Conservation (phyloP, 1,140 invertebrate genomes). For the Penaeus japonicus region DNA sequence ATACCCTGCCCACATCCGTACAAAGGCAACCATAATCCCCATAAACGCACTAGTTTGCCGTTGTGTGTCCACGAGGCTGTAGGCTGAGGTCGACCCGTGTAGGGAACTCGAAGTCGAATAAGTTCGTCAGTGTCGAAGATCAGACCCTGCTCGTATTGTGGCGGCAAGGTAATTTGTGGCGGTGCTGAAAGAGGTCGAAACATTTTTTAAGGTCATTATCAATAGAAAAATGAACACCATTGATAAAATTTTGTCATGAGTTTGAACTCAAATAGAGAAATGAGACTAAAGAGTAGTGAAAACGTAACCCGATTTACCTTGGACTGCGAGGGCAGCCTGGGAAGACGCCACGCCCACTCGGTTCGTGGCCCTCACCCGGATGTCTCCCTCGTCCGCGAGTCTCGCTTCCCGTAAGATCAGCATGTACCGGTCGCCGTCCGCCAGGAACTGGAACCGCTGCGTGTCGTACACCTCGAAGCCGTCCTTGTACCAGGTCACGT, state of each 20-base stretch:
- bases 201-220: neutral
- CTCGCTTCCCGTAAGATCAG: slow-evolving; percentile 83
- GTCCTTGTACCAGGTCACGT: slow-evolving; percentile 93
- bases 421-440: slow-evolving; percentile 80
- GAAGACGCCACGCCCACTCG: slow-evolving; percentile 79
- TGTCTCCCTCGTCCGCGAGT: slow-evolving; percentile 82
- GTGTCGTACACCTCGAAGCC: slow-evolving; percentile 64
- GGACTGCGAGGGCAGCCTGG: slow-evolving; percentile 75
- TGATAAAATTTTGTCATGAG: neutral
- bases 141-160: slow-evolving; percentile 85
- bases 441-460: slow-evolving; percentile 60
- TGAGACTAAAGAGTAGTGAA: too few species aligned
- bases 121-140: slow-evolving; percentile 88
- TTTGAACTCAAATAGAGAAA: too few species aligned
- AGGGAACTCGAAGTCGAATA: slow-evolving; percentile 85
- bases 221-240: neutral
- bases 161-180: slow-evolving; percentile 78
- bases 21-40: too few species aligned
- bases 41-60: slow-evolving; percentile 70
- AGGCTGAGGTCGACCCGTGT: slow-evolving; percentile 86
- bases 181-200: slow-evolving; percentile 68
- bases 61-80: slow-evolving; percentile 86
- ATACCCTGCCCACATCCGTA: too few species aligned
- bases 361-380: slow-evolving; percentile 88
- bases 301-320: slow-evolving; percentile 67